A percentile compares a stretch with the other conserved stretches of the same genome.
These are phyloP conservation scores for Phrynosoma platyrhinos DNA, from an alignment of 2,113 vertebrate genomes.

Conservation along the genomic window DNA sequence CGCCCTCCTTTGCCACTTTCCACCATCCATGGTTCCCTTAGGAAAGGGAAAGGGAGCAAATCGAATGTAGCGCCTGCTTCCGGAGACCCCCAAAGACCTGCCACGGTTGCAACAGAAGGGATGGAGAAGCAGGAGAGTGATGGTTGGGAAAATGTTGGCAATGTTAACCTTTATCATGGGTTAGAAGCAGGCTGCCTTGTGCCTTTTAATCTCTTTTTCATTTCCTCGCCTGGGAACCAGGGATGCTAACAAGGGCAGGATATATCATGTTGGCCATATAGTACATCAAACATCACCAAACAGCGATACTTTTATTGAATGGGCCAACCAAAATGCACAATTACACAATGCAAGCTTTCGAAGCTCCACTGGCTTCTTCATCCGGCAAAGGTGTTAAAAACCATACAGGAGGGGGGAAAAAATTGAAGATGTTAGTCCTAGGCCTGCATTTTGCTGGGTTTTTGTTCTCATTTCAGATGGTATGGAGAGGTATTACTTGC, in stretches of 20 bases:
- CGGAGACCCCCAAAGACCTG: constrained; percentile 38
- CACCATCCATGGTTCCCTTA: background rate
- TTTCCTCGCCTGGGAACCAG: constrained; percentile 9
- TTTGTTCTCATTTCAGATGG: too few relatives aligned
- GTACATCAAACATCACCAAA: too few relatives aligned
- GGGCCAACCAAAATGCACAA: too few relatives aligned
- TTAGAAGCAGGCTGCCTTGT: accelerated
- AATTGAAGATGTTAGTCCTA: too few relatives aligned
- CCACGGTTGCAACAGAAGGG: accelerated
- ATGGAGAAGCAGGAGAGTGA: constrained; percentile 7
- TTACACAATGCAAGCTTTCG: too few relatives aligned
- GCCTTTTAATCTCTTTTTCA: background rate
- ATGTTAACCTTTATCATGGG: constrained; percentile 57
- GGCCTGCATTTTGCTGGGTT: too few relatives aligned
- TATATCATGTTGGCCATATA: too few relatives aligned
- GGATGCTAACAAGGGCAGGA: background rate
- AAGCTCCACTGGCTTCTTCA: too few relatives aligned
- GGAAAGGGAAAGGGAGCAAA: constrained; percentile 64
- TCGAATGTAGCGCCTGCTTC: constrained; percentile 67
- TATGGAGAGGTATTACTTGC: too few relatives aligned
- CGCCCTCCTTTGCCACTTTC: background rate
- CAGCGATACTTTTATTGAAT: too few relatives aligned
- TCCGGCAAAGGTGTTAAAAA: too few relatives aligned
- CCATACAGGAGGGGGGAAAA: too few relatives aligned
- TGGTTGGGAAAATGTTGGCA: constrained; percentile 70